Percentiles rank a stretch among this genome's conserved stretches.
Evolutionary conservation across 2,888 invertebrate genomes (phyloP).

Genomic region (Chymomyza amoena): DNA sequence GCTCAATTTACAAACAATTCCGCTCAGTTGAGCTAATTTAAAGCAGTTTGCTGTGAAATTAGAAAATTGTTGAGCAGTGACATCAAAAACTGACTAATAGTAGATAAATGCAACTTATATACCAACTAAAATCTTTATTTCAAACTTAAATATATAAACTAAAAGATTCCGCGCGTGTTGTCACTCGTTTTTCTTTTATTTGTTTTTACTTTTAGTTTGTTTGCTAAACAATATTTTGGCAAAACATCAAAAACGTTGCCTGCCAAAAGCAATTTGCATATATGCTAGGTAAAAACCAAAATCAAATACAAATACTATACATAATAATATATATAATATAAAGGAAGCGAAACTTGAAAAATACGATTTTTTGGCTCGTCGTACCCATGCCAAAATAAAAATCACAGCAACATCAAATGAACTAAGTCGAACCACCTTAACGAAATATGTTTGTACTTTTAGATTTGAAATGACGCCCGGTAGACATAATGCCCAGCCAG

Average conservation of each 20-base stretch:
- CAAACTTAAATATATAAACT: not conserved
- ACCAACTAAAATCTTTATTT: not conserved
- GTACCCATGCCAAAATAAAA: not conserved
- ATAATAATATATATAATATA: no score
- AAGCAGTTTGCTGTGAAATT: not conserved
- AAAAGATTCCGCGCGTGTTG: conserved; percentile 23
- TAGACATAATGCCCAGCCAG: not conserved
- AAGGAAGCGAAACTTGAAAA: not conserved
- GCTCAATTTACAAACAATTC: not conserved
- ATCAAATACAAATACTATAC: not conserved
- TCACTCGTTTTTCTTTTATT: conserved; percentile 25
- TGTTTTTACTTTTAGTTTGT: conserved; percentile 48
- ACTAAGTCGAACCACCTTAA: not conserved
- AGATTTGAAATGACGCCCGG: not conserved
- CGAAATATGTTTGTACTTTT: not conserved
- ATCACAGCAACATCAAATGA: not conserved
- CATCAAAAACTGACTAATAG: not conserved
- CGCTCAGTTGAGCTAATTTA: not conserved
- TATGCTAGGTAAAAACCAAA: conserved; percentile 21
- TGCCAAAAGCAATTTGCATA: conserved; percentile 65
- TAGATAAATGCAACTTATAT: not conserved
- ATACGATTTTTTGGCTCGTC: not conserved
- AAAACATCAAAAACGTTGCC: conserved; percentile 59
- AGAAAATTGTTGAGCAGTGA: not conserved
- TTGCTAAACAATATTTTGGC: conserved; percentile 71